Conservation (phyloP, 2,797 vertebrate genomes). For the Thripadectes ignobilis region DNA sequence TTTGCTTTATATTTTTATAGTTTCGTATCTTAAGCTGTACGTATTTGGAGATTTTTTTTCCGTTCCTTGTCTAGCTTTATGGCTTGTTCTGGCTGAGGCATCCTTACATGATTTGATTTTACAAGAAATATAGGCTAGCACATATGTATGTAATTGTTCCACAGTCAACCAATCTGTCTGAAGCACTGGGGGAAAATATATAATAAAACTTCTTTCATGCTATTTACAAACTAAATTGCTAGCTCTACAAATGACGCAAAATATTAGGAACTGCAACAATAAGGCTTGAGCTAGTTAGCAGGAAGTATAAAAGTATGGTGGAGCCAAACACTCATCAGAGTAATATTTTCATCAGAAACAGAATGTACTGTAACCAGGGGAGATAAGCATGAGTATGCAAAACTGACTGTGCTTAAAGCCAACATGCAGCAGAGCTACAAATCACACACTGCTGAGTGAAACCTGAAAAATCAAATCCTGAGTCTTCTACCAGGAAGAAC, state of each 20-base stretch:
- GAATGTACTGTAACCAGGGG: conserved; percentile 13
- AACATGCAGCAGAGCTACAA: neutral
- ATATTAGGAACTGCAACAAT: conserved; percentile 22
- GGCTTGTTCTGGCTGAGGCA: conserved; percentile 63
- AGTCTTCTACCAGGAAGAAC: neutral
- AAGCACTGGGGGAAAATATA: neutral
- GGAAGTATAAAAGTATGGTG: neutral
- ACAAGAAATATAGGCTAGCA: conserved; percentile 41
- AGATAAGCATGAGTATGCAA: conserved; percentile 48
- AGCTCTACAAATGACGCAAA: conserved; percentile 28
- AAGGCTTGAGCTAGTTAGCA: conserved; percentile 16
- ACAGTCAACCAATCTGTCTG: conserved; percentile 23
- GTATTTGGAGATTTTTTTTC: conserved; percentile 61
- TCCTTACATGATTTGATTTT: conserved; percentile 55
- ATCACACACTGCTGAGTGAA: conserved; percentile 2
- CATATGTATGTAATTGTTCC: conserved; percentile 36
- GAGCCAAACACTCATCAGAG: neutral
- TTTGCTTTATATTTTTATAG: conserved; percentile 68
- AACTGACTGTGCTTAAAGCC: neutral
- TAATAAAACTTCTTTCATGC: neutral
- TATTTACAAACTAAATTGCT: conserved; percentile 30
- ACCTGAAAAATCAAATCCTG: neutral
- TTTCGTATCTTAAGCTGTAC: conserved; percentile 69
- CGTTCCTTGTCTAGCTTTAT: conserved; percentile 74
- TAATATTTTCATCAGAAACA: conserved; percentile 38